Percentiles rank a stretch among this genome's conserved stretches.
Evolutionary conservation across 2,797 vertebrate species (phyloP).

Genomic region (Coregonus sp.): DNA sequence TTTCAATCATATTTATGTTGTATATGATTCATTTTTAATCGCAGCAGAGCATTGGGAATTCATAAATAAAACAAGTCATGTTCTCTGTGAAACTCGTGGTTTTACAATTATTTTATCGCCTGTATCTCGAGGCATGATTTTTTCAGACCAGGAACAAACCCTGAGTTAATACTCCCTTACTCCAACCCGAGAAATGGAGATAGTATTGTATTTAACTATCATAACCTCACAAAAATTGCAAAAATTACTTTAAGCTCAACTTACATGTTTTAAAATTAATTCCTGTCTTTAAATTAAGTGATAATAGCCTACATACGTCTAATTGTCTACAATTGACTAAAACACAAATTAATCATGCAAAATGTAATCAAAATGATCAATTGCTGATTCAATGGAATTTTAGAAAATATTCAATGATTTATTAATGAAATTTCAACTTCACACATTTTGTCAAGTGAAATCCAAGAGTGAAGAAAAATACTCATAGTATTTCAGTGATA

Average conservation of each 20-base stretch:
- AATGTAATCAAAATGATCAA: constrained; percentile 26
- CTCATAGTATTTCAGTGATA: constrained; percentile 47
- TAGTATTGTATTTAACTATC: background rate
- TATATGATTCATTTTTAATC: constrained; percentile 80
- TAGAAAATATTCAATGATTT: constrained; percentile 75
- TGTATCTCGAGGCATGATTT: constrained; percentile 20
- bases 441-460: constrained; percentile 72
- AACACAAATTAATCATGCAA: background rate
- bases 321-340: background rate
- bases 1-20: constrained; percentile 39
- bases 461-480: constrained; percentile 60
- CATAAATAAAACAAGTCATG: constrained; percentile 74
- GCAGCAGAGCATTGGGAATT: constrained; percentile 66
- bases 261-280: background rate
- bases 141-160: background rate
- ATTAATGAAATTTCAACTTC: constrained; percentile 70
- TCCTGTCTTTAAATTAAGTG: too few relatives aligned
- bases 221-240: background rate
- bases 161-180: background rate
- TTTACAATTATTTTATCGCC: constrained; percentile 41
- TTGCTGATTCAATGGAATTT: constrained; percentile 22
- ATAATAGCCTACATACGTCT: background rate
- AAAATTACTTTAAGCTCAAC: background rate
- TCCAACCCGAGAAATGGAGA: background rate
- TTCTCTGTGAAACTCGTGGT: constrained; percentile 45